Base-by-base conservation (phyloP, 2,797 vertebrate species). In the Galago senegalensis region DNA sequence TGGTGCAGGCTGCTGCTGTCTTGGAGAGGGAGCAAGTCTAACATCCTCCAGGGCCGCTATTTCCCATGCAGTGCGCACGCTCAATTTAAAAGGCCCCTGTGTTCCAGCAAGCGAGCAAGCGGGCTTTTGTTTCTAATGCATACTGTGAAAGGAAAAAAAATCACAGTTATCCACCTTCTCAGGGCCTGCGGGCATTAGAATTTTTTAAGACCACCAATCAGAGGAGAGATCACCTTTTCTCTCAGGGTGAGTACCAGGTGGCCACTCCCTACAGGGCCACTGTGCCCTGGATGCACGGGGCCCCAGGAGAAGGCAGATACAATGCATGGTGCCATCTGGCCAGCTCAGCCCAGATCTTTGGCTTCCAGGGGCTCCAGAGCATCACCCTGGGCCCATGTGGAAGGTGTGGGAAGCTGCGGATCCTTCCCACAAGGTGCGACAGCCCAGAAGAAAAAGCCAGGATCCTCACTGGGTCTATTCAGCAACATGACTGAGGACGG, bases 61-160 rank as follows among this genome's bases (percentile, higher is more conserved):
- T 98, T 98, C 98, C 98, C 99, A 98, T 98, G 98, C 98, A 98
- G 99, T 98, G 98, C 98, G 98, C 98, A 98, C 98, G 98, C 98
- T 98, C 98, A 98, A 98, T 98, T 98, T 98, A 98, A 98, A 99
- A 98, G 98, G 98, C 98, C 97, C 97, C 97, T 98, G 98, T 98
- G 98, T 98, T 99, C 99, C 98, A 98, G 99, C 98, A 98, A 98
- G 98, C 98, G 98, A 98, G 98, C 98, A 98, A 98, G 98, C 98
- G 98, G 98, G 98, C 97, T 98, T 99, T 99, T 98, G 98, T 99
- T 99, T 99, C 99, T 99, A 99, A 99, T 98, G 99, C 98, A 99
- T 98, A 99, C 99, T 99, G 99, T 98, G 99, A 98, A 99, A 99
- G 98, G 99, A 99, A 99, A 99, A 98, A 98, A 98, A 99, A 91